Evolutionary conservation across 2,113 vertebrate species (phyloP).

Genomic region (Scomber japonicus): DNA sequence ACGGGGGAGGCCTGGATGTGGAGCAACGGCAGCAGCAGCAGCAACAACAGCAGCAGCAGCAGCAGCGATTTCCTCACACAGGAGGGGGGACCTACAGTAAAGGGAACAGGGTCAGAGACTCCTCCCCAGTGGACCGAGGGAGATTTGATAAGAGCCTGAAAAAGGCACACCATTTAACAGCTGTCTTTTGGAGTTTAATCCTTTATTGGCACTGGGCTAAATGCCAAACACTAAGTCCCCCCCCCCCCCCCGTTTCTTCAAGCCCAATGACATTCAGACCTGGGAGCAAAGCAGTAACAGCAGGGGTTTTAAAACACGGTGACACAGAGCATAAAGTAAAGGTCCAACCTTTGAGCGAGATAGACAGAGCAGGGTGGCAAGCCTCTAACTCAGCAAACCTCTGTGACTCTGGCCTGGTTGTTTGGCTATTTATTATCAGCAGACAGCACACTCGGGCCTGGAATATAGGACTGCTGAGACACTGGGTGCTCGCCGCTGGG

Average conservation of each 20-base stretch:
- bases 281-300: constrained; percentile 47
- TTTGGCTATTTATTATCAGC: constrained; percentile 78
- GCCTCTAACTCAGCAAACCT: constrained; percentile 60
- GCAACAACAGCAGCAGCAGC: constrained; percentile 13
- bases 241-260: constrained; percentile 15
- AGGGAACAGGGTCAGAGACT: constrained; percentile 68
- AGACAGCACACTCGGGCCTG: constrained; percentile 70
- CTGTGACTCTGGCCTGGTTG: constrained; percentile 45
- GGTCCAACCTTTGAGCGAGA: constrained; percentile 47
- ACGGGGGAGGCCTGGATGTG: constrained; percentile 38
- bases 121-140: constrained; percentile 41
- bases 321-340: constrained; percentile 59
- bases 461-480: constrained; percentile 67
- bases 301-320: constrained; percentile 44
- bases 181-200: constrained; percentile 66
- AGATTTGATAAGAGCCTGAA: constrained; percentile 65
- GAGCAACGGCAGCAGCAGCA: constrained; percentile 26
- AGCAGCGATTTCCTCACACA: constrained; percentile 49
- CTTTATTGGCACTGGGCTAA: constrained; percentile 57
- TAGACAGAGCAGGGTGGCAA: constrained; percentile 15
- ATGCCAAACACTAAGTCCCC: constrained; percentile 44
- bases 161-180: constrained; percentile 67
- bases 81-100: constrained; percentile 63
- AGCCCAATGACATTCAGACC: constrained; percentile 55
- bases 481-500: constrained; percentile 64